phyloP scores from a whole-genome alignment of 2,797 vertebrate genomes.

The Petrocephalus sullivani region DNA sequence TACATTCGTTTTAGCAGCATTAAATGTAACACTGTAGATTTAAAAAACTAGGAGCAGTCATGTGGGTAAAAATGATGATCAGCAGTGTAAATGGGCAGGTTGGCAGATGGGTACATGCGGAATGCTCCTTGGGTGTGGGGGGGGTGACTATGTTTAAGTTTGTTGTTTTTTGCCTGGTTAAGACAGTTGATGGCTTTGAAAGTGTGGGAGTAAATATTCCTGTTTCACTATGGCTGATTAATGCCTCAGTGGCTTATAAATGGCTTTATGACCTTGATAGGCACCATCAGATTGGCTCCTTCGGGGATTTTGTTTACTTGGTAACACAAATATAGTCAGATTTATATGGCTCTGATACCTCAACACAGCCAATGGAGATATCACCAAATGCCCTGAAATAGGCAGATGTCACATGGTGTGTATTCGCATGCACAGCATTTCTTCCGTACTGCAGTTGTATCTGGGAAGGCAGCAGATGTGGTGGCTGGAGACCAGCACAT shows the following conservation, averaged over 20 bases:
- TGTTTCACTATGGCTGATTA: neutral
- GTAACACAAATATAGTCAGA: neutral
- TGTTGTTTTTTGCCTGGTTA: neutral
- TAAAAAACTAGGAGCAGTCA: neutral
- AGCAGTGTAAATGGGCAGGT: neutral
- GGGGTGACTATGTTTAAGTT: neutral
- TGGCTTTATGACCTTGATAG: neutral
- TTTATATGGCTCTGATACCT: neutral
- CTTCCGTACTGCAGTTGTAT: neutral
- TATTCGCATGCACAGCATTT: neutral
- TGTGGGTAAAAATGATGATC: neutral
- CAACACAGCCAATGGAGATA: neutral
- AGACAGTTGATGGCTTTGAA: neutral
- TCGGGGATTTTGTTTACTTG: neutral
- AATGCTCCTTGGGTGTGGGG: neutral
- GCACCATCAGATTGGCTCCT: neutral
- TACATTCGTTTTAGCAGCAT: neutral
- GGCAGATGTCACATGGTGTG: neutral
- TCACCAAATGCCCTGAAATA: neutral
- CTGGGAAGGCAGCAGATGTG: neutral
- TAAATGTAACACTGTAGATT: neutral
- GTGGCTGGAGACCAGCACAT: neutral
- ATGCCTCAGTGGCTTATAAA: neutral
- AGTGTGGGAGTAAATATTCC: neutral
- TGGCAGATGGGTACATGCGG: neutral